These are phyloP conservation scores for Hemaris fuciformis DNA, from an alignment of 2,888 invertebrate genomes.

Conservation along the genomic window DNA sequence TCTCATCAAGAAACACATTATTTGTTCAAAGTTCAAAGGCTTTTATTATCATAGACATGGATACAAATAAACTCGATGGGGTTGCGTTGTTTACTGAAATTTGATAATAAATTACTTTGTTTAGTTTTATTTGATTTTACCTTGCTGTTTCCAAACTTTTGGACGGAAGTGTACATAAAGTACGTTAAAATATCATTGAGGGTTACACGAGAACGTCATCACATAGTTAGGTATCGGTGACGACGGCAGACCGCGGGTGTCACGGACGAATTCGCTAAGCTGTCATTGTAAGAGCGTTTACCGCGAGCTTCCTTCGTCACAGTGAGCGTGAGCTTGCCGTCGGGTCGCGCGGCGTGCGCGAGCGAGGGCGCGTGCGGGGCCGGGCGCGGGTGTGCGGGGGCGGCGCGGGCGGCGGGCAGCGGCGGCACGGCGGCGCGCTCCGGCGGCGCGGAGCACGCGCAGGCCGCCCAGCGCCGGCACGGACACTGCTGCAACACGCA, in stretches of 20 bases:
- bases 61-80: too few relatives aligned
- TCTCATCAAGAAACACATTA: background rate
- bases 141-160: too few relatives aligned
- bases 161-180: too few relatives aligned
- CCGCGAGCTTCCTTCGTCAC: constrained; percentile 69
- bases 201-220: too few relatives aligned
- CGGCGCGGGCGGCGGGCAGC: constrained; percentile 20
- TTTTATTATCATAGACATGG: too few relatives aligned
- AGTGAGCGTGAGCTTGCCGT: constrained; percentile 49
- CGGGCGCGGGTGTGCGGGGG: constrained; percentile 21
- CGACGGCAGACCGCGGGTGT: too few relatives aligned
- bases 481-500: constrained; percentile 30
- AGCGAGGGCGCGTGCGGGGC: too few relatives aligned
- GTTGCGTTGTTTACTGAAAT: too few relatives aligned
- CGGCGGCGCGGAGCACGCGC: constrained; percentile 31
- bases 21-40: background rate
- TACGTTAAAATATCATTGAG: too few relatives aligned
- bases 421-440: constrained; percentile 23
- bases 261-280: background rate
- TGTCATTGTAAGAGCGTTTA: constrained; percentile 30
- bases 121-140: too few relatives aligned
- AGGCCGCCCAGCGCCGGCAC: constrained; percentile 38
- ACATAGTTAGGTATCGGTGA: too few relatives aligned
- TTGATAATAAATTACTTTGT: too few relatives aligned
- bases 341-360: constrained; percentile 27